Base-by-base conservation (phyloP, 2,888 invertebrate genomes). In the Aphidoletes aphidimyza region DNA sequence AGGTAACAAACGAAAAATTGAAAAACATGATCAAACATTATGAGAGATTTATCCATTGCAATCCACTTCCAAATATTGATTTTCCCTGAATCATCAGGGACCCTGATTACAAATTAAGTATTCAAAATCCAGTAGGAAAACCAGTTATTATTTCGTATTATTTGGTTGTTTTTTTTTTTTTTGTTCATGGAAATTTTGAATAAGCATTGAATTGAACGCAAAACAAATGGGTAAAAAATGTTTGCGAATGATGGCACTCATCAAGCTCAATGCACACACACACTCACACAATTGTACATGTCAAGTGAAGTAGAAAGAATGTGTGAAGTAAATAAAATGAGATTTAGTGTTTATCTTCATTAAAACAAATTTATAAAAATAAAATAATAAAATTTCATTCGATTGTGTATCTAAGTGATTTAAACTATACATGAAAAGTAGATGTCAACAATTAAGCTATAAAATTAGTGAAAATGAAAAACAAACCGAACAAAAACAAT, bases 361-460 rank as follows among this genome's bases (percentile, higher is more conserved):
- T 26, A 54, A 22, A 54, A 54, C 54, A 54, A 54, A 42, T n/a
- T 19, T 22, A 54, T 22, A 54, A 54, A n/a, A n/a, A 54, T 14
- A 54, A 54, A 54, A 54, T 22, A 54, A n/a, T n/a, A n/a, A n/a
- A n/a, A n/a, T 42, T 69, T 30, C 30, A 69, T 69, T 69, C 26
- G 69, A 69, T 69, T 69, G 69, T 22, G 54, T 54, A 54, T 54
- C 54, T 54, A 54, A 69, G 54, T 54, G 54, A 54, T 54, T 54
- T 54, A 22, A 54, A 54, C n/a, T 54, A 54, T 54, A 54, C n/a
- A 22, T n/a, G 54, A 9, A n/a, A n/a, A 54, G 34, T 69, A 69
- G 69, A 69, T 69, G 69, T 69, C 69, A 69, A 69, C 69, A 69
- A 69, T 34, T 69, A 69, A 69, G 69, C 69, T 69, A 69, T 69